phyloP scores from a whole-genome alignment of 1,140 invertebrate species.

The Globodera rostochiensis region DNA sequence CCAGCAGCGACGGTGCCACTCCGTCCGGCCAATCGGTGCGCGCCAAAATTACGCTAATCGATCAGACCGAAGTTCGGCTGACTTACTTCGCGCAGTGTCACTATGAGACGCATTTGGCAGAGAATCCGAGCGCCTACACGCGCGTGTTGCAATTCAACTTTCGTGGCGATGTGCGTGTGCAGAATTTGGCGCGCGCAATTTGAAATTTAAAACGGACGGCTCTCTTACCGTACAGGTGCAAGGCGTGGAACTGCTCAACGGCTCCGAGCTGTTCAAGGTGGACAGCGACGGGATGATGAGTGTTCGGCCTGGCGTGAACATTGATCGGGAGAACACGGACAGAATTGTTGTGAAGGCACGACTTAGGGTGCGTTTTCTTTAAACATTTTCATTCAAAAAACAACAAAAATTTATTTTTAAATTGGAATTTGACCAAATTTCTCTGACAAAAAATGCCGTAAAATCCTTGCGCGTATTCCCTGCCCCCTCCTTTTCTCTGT shows the following conservation, averaged over 20 bases:
- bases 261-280: slow-evolving; percentile 51
- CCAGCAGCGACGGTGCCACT: neutral
- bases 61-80: slow-evolving; percentile 44
- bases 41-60: slow-evolving; percentile 42
- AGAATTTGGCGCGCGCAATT: neutral
- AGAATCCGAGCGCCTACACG: slow-evolving; percentile 48
- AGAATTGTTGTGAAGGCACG: slow-evolving; percentile 47
- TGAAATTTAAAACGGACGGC: slow-evolving; percentile 31
- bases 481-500: neutral
- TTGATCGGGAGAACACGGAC: slow-evolving; percentile 46
- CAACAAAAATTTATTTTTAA: neutral
- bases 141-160: slow-evolving; percentile 47
- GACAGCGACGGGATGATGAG: slow-evolving; percentile 39
- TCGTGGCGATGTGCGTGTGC: slow-evolving; percentile 44
- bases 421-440: neutral
- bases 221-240: neutral
- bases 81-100: slow-evolving; percentile 55
- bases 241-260: slow-evolving; percentile 52
- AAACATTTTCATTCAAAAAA: neutral
- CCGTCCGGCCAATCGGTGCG: slow-evolving; percentile 11
- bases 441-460: neutral
- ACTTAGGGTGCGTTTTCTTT: slow-evolving; percentile 28
- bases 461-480: neutral
- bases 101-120: slow-evolving; percentile 46
- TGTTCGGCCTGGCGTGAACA: slow-evolving; percentile 38